Base-by-base conservation (phyloP, 2,797 vertebrate species). In the Triplophysa bombifrons region DNA sequence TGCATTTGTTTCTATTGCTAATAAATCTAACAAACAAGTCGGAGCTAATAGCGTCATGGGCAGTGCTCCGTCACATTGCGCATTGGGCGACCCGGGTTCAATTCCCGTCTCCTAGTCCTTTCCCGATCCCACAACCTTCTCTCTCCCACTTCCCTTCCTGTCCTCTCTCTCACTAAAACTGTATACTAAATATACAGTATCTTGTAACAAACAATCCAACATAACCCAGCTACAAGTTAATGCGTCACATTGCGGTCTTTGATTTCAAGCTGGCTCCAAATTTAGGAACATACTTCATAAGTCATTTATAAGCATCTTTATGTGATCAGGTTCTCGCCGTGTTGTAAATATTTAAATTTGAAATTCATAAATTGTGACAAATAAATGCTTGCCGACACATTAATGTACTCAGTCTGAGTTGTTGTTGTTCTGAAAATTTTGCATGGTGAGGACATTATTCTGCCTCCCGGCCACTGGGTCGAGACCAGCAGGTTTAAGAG, bases 381-480 rank as follows among this genome's bases (percentile, higher is more conserved):
- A 38, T 34, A 14, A 64, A 34, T 64, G 30, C 27, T 3, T 64
- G 61, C 19, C 9, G 30, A 34, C 25, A 34, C 61, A 38, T 64
- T 38, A 30, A 6, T 30, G 9, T 30, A 20, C 30, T n/a, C 19
- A 41, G 34, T 17, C 60, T 3, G 27, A 63, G 16, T 34, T 34
- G 7, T 34, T 34, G 7, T 30, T 60, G 20, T 61, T 25, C 61
- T 34, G 16, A 12, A 65, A 65, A 41, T 4, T 25, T 25, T 41
- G 38, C 10, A 56, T 72, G n/a, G 8, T 17, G 38, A 72, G 14
- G 20, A 72, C 53, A 72, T 41, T 22, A 56, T 74, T 12, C 58
- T 2, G n/a, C 19, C 48, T 17, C 44, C 25, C 27, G 22, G 41
- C 58, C 25, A 48, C 17, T n/a, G 71, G 25, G 14, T 30, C 11